Base-by-base conservation (phyloP, 2,113 vertebrate genomes). In the Ammodytes marinus region DNA sequence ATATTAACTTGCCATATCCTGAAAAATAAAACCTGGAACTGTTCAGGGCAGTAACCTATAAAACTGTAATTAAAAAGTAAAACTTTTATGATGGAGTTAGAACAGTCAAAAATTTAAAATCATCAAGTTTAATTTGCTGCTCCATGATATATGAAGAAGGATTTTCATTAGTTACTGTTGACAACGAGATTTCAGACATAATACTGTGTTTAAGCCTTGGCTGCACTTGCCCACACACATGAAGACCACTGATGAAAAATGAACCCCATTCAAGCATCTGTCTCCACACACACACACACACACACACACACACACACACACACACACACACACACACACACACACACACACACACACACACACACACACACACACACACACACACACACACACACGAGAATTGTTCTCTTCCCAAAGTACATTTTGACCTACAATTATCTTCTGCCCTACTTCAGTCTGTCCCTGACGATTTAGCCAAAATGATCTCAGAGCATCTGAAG, bases 371-470 rank as follows among this genome's bases (percentile, higher is more conserved):
- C 27, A 27, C 27, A 27, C 27, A 27, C 27, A 27, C 27, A n/a
- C 63, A 46, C 47, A 65, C 9, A 0, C 13, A 52, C 54, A 71
- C 59, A 66, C 54, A 27, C 57, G 75, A 17, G 57, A 27, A 27
- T n/a, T 60, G 47, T 70, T 79, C 59, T 73, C 50, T 46, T 81
- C 64, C 75, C 72, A 68, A 65, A 78, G 63, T 64, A 59, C 75
- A 81, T 43, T 60, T 82, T 87, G 80, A 86, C 87, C 86, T 78
- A 78, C 81, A 79, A 85, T 86, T 77, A 73, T 84, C 69, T 86
- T 79, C 74, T 80, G 86, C 65, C 49, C 83, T 66, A 79, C 50
- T 84, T 87, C 37, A 45, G 35, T 13, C 7, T 11, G 53, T 74
- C 80, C 84, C 75, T 27, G 60, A 45, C 65, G 68, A 75, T 13